phyloP scores from a whole-genome alignment of 2,888 invertebrate genomes.

The Pogonocherus hispidulus region DNA sequence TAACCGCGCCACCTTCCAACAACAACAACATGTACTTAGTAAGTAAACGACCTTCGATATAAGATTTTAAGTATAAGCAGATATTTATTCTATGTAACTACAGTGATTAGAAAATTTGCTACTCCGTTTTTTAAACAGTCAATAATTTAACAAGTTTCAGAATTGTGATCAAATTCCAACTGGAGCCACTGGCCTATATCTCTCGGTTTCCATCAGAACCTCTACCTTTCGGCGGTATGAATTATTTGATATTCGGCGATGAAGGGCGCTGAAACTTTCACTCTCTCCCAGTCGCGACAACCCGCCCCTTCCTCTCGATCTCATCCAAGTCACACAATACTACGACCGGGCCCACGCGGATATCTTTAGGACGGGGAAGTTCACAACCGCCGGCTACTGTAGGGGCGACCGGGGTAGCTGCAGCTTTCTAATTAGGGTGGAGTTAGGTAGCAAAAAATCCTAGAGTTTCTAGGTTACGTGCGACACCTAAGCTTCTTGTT shows the following conservation, averaged over 20 bases:
- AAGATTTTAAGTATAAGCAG: no score
- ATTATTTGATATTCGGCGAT: slow-evolving; percentile 36
- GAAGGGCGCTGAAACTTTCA: slow-evolving; percentile 48
- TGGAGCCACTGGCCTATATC: slow-evolving; percentile 1
- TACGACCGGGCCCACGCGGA: slow-evolving; percentile 39
- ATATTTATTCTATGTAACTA: no score
- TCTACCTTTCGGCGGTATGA: not conserved
- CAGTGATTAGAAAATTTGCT: no score
- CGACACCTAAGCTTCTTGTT: no score
- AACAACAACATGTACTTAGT: no score
- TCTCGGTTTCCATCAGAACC: not conserved
- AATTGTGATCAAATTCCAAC: no score
- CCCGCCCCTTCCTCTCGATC: slow-evolving; percentile 31
- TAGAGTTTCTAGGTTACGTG: no score
- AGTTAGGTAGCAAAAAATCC: no score
- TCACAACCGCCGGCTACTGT: slow-evolving; percentile 15
- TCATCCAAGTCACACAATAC: slow-evolving; percentile 39
- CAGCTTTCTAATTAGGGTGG: not conserved
- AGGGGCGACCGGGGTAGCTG: not conserved
- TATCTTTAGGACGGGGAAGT: slow-evolving; percentile 11
- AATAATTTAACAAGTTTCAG: no score
- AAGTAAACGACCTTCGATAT: no score
- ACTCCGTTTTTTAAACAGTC: no score
- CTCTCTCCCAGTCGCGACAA: slow-evolving; percentile 49
- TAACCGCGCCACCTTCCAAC: no score